Evolutionary conservation across 2,797 vertebrate genomes (phyloP), one percentile per base, ranked within the genome.

Genomic region (Acipenser transmontanus): DNA sequence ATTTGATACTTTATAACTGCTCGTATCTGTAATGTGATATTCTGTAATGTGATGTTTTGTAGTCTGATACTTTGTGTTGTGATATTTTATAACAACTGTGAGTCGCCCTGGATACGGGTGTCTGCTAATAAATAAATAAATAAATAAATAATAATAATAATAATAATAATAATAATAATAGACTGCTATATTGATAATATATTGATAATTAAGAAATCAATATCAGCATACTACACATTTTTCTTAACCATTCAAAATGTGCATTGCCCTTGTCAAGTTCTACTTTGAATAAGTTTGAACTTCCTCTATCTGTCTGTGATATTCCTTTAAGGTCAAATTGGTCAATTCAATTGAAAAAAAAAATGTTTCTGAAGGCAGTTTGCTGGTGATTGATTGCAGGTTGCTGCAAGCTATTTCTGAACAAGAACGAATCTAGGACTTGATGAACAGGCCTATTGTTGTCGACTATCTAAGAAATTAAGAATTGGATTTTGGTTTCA

Each of bases 381-480:
- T 54, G 54, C 64, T 56, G 67, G 48, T 61, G 70, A 72, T 66
- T 48, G 67, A 68, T 69, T 50, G 59, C 0, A 17, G n/a, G 47
- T 60, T 50, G 12, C 65, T 51, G 13, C 49, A 51, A 65, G 64
- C 49, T 61, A 50, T 60, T 63, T 59, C 47, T 59, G 52, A 12
- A 12, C 17, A 11, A 13, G 54, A 13, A 57, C 54, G 48, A 66
- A 66, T 59, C 52, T 48, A 54, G 11, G 57, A 50, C 56, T 59
- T n/a, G 61, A 48, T 66, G 52, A 49, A 54, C 67, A 59, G 59
- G 47, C 67, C 34, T 62, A 54, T 52, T 60, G 52, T 52, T 65
- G 63, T 17, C 48, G 2, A 59, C 12, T 34, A 12, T 50, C 68
- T 63, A 49, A 59, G 56, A 50, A 63, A 66, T 61, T 62, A 66